phyloP scores from a whole-genome alignment of 37 sponge, comb jelly and placozoan species.

The Crambe crambe region DNA sequence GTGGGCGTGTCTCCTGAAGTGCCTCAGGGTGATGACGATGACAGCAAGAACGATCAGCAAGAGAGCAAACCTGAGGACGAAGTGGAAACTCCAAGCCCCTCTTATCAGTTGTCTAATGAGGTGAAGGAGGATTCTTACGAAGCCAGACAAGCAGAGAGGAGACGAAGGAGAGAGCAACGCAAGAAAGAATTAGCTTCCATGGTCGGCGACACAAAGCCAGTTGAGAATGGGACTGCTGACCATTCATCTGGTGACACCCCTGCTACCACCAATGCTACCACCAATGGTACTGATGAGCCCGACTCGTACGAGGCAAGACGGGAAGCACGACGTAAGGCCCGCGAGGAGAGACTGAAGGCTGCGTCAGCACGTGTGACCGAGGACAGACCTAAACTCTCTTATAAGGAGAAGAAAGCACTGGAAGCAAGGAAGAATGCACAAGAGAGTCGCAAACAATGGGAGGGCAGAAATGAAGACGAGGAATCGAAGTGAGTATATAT shows the following conservation, averaged over 20 bases:
- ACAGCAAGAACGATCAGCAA: not conserved
- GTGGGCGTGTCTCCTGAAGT: not conserved
- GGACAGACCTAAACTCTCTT: slow-evolving; percentile 34
- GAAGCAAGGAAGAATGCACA: slow-evolving; percentile 45
- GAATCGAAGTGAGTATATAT: slow-evolving; percentile 43
- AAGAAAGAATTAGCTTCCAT: slow-evolving; percentile 23
- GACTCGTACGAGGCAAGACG: slow-evolving; percentile 78
- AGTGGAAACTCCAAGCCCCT: slow-evolving; percentile 12
- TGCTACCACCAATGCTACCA: not conserved
- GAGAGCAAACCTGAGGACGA: slow-evolving; percentile 2
- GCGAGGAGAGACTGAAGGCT: slow-evolving; percentile 73
- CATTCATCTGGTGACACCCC: not conserved
- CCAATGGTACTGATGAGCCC: slow-evolving; percentile 8
- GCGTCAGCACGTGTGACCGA: slow-evolving; percentile 28
- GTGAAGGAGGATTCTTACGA: slow-evolving; percentile 59
- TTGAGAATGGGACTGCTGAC: slow-evolving; percentile 16
- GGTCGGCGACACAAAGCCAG: not conserved
- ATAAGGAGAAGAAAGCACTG: slow-evolving; percentile 47
- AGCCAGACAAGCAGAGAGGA: slow-evolving; percentile 54
- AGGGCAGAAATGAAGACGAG: slow-evolving; percentile 43
- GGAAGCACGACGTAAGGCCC: slow-evolving; percentile 67
- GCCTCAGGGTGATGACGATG: not conserved
- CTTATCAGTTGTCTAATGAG: not conserved
- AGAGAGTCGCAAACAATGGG: slow-evolving; percentile 51
- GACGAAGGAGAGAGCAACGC: slow-evolving; percentile 39